phyloP scores from a whole-genome alignment of 2,888 invertebrate species.

The Tinea semifulvella region DNA sequence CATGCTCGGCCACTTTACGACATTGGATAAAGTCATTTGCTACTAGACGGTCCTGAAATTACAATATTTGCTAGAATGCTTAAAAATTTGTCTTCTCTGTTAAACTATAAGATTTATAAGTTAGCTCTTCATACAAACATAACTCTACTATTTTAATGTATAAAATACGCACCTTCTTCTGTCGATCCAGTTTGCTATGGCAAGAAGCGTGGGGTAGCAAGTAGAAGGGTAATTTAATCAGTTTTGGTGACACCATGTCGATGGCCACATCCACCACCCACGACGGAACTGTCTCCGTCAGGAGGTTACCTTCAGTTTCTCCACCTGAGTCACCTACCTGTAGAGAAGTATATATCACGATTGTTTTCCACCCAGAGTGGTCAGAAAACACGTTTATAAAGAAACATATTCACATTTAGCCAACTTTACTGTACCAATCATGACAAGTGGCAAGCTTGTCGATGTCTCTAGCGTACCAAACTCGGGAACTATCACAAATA shows the following conservation, averaged over 20 bases:
- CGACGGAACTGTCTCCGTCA: conserved; percentile 93
- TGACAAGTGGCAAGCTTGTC: no score
- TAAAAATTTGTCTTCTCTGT: no score
- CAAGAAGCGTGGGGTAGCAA: conserved; percentile 90
- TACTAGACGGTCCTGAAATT: conserved; percentile 87
- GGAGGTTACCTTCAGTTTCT: conserved; percentile 90
- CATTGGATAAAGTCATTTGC: conserved; percentile 99
- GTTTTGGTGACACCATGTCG: conserved; percentile 93
- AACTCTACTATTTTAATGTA: background rate
- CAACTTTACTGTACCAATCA: no score
- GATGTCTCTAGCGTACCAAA: no score
- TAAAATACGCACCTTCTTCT: conserved; percentile 74
- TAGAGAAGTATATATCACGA: no score
- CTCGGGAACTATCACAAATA: no score
- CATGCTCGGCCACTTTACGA: conserved; percentile 98
- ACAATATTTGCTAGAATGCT: background rate
- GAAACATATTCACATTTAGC: no score
- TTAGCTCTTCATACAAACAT: background rate
- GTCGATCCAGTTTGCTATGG: conserved; percentile 73
- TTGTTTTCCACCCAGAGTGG: no score
- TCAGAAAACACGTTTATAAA: no score
- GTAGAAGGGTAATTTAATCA: conserved; percentile 97
- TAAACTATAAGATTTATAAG: no score
- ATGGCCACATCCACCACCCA: conserved; percentile 97
- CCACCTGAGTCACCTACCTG: conserved; percentile 92